Base-by-base conservation (phyloP, 2,888 invertebrate species). In the Caenorhabditis drosophilae region DNA sequence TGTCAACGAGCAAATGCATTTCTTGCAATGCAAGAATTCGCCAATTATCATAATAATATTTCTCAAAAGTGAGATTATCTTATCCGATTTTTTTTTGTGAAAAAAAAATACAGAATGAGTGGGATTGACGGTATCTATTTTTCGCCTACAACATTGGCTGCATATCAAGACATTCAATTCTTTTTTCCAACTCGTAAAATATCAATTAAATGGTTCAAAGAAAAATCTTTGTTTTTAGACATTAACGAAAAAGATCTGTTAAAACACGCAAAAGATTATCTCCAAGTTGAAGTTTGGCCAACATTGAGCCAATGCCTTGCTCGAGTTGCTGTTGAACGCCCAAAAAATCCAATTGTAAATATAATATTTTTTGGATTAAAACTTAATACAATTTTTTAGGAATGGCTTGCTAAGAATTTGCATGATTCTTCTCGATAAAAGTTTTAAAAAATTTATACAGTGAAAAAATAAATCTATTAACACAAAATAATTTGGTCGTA, bases 331-430 rank as follows among this genome's bases (percentile, higher is more conserved):
- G 63, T 69, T 16, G 59, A 62, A 27, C 46, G 66, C 15, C 72
- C 72, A 4, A 62, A 59, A 16, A 64, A 72, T 50, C 72, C 72
- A 25, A 58, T 72, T 46, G 71, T 71, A 18, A 26, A 57, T 67
- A 44, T 35, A 18, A 1, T 2, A 2, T 7, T 11, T 1, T 27
- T 4, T 27, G 7, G n/a, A 26, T n/a, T 15, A 12, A 20, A 41
- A 31, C 18, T 25, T 1, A 6, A n/a, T 18, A n/a, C n/a, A n/a
- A n/a, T 41, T 1, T 68, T 69, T 38, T 55, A 69, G 67, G 63
- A 63, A 55, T 70, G 70, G 70, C 48, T 70, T 1, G 67, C 70
- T 25, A 67, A 67, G 0, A 52, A 64, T 53, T 48, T 70, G 3
- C 40, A 60, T 18, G 46, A 42, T 12, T n/a, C n/a, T n/a, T n/a